phyloP scores from a whole-genome alignment of 2,888 invertebrate genomes.

The Ornithoptera alexandrae region DNA sequence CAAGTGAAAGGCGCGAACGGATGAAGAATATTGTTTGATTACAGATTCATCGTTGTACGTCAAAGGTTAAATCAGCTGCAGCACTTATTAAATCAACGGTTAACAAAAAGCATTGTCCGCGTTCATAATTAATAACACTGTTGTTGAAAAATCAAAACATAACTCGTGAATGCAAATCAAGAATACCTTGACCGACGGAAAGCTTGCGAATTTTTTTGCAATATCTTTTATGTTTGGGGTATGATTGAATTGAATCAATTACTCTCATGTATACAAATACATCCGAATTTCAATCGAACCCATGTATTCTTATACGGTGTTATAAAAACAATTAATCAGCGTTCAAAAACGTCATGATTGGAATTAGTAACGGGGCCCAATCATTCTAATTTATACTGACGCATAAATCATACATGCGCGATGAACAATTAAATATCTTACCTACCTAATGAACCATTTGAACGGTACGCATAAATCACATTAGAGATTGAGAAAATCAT shows the following conservation, averaged over 20 bases:
- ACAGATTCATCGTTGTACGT: conserved; percentile 32
- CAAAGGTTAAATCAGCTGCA: conserved; percentile 29
- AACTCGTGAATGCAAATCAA: conserved; percentile 4
- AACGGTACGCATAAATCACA: conserved; percentile 30
- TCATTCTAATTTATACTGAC: conserved; percentile 64
- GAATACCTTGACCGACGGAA: conserved; percentile 1
- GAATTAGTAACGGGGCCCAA: conserved; percentile 52
- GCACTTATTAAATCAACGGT: conserved; percentile 28
- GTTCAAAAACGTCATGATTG: conserved; percentile 47
- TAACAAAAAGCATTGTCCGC: conserved; percentile 18
- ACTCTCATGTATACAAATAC: neutral
- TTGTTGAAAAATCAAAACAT: conserved; percentile 20
- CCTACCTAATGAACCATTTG: conserved; percentile 45
- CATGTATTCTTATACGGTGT: conserved; percentile 16
- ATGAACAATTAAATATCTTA: conserved; percentile 49
- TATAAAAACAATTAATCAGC: conserved; percentile 52
- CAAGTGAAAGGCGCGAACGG: conserved; percentile 38
- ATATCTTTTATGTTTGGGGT: neutral
- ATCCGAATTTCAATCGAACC: neutral
- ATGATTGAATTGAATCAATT: conserved; percentile 9
- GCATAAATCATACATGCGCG: conserved; percentile 44
- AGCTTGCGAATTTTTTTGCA: neutral
- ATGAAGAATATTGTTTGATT: conserved; percentile 40
- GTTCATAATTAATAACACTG: conserved; percentile 24
- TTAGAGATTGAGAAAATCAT: neutral